A percentile compares a stretch with the other conserved stretches of the same genome.
Conservation (phyloP, 2,888 invertebrate genomes). For the Lasioglossum marginatum region DNA sequence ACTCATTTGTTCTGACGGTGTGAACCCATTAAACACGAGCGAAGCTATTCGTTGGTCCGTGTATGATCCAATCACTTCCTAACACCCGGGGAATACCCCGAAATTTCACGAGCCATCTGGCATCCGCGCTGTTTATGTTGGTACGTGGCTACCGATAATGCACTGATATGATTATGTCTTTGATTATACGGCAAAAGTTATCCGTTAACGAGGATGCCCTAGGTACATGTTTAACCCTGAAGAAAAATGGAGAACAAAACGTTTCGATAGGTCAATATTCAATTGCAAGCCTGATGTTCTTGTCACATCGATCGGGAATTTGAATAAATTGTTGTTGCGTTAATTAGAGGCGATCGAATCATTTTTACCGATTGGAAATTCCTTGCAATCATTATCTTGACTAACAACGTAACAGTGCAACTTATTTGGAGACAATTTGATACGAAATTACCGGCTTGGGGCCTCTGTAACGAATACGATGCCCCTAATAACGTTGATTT, state of each 20-base stretch:
- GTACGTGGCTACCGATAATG: slow-evolving; percentile 21
- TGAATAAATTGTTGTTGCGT: neutral
- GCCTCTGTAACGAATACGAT: slow-evolving; percentile 79
- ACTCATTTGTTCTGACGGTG: slow-evolving; percentile 60
- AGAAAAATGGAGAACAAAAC: neutral
- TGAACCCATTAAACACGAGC: slow-evolving; percentile 68
- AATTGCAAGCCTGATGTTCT: neutral
- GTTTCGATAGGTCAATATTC: neutral
- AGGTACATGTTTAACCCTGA: neutral
- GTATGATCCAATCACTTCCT: slow-evolving; percentile 67
- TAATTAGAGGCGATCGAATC: neutral
- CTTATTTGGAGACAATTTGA: slow-evolving; percentile 83
- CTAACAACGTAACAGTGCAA: slow-evolving; percentile 44
- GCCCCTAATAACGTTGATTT: slow-evolving; percentile 84
- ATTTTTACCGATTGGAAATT: slow-evolving; percentile 17
- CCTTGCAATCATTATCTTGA: slow-evolving; percentile 31
- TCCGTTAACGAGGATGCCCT: neutral
- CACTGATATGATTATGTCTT: slow-evolving; percentile 9
- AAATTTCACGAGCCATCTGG: slow-evolving; percentile 61
- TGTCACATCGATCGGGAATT: neutral
- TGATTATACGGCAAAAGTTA: slow-evolving; percentile 18
- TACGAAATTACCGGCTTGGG: slow-evolving; percentile 82
- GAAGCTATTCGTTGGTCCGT: slow-evolving; percentile 60
- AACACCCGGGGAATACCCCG: slow-evolving; percentile 61
- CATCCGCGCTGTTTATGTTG: slow-evolving; percentile 34